phyloP scores from a whole-genome alignment of 2,888 invertebrate genomes.

The Dorcus hopei region DNA sequence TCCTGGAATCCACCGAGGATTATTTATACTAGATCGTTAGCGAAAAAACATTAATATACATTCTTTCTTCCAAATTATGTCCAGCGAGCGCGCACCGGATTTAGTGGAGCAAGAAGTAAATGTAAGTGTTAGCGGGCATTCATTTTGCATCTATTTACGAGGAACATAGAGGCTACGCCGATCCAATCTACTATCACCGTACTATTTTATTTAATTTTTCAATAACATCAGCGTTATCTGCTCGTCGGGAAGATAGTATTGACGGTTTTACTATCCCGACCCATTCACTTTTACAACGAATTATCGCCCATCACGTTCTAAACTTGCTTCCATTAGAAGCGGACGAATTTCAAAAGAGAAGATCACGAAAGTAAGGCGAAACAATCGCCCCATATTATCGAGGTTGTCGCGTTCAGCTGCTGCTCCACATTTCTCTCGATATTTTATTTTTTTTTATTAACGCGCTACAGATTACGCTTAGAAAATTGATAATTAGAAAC shows the following conservation, averaged over 20 bases:
- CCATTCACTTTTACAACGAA: slow-evolving; percentile 23
- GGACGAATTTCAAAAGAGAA: slow-evolving; percentile 32
- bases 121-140: slow-evolving; percentile 28
- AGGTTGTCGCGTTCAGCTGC: slow-evolving; percentile 34
- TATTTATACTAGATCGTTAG: slow-evolving; percentile 24
- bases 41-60: slow-evolving; percentile 19
- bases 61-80: slow-evolving; percentile 30
- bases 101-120: slow-evolving; percentile 51
- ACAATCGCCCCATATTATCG: slow-evolving; percentile 40
- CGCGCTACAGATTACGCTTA: slow-evolving; percentile 1
- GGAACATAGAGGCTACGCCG: slow-evolving; percentile 21
- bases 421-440: slow-evolving; percentile 38
- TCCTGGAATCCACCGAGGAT: slow-evolving; percentile 6
- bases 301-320: slow-evolving; percentile 2
- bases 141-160: slow-evolving; percentile 16
- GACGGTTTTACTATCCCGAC: slow-evolving; percentile 18
- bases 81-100: slow-evolving; percentile 33
- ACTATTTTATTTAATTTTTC: slow-evolving; percentile 29
- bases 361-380: slow-evolving; percentile 45
- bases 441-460: slow-evolving; percentile 12
- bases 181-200: slow-evolving; percentile 25
- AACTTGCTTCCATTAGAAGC: slow-evolving; percentile 15
- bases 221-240: slow-evolving; percentile 35
- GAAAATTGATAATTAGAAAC: neutral
- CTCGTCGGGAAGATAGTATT: slow-evolving; percentile 30